Base-by-base conservation (phyloP, 2,888 invertebrate species). In the Apantesis nais region DNA sequence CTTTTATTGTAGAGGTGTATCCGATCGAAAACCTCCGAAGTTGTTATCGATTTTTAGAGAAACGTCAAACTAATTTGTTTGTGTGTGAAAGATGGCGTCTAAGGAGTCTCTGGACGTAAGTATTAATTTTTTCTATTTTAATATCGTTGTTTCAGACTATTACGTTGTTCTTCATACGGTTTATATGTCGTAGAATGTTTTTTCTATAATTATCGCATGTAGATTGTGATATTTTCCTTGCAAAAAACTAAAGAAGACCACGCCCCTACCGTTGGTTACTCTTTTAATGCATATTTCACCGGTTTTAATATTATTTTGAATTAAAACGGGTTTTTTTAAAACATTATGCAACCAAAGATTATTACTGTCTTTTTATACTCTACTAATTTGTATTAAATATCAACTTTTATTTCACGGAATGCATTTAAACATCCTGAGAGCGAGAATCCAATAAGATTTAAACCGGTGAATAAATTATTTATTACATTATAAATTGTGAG, bases 91-190 rank as follows among this genome's bases (percentile, higher is more conserved):
- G 86, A 95, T 95, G 95, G 95, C 95, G 95, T 95, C 95, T 77
- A 95, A 95, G 93, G 95, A 95, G 87, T 95, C 95, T 85, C 91
- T 95, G 75, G 95, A 95, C 88, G 95, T 95, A 84, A 95, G 95
- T 95, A 90, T 85, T 82, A 84, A 83, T 86, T 86, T 80, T 85
- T 76, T 79, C 75, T 80, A 77, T 70, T 73, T 65, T 71, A 75
- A 63, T 60, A 62, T 39, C 5, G 44, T 65, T 41, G 34, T 62
- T 69, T 39, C 66, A n/a, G 34, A 65, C 60, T 70, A 68, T 25
- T 69, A 39, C 64, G 60, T 19, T 66, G 44, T 70, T 68, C 58
- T 25, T 65, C 63, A 66, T 71, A 70, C 71, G 66, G 78, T 68
- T 19, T 67, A 76, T 69, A 58, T 71, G 58, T 9, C 67, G 62